Percentiles rank a stretch among this genome's conserved stretches.
phyloP scores from a whole-genome alignment of 2,113 vertebrate species.

The Stomatorhinus ivindoensis region DNA sequence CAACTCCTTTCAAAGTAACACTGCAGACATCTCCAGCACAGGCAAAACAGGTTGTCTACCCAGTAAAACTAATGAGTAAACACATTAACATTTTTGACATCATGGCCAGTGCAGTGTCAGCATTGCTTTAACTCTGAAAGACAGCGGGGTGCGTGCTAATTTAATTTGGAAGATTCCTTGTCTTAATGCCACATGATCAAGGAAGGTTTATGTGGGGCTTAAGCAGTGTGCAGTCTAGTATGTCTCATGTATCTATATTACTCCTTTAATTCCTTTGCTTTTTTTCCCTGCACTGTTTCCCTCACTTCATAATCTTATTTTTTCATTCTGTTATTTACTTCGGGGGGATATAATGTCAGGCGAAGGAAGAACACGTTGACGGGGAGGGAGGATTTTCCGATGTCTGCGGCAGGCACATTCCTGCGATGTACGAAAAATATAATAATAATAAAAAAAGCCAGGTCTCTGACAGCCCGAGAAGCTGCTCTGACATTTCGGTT shows the following conservation, averaged over 20 bases:
- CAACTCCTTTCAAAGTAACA: constrained; percentile 7
- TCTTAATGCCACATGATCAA: not conserved
- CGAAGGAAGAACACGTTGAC: not conserved
- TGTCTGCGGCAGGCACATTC: not conserved
- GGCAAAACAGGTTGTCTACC: constrained; percentile 5
- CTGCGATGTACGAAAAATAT: no score
- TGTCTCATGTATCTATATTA: not conserved
- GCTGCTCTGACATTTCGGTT: not conserved
- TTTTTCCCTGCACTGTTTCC: not conserved
- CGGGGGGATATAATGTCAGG: not conserved
- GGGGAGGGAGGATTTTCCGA: not conserved
- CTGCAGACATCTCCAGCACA: not conserved
- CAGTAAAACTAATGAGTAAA: constrained; percentile 2
- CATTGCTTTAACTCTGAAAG: not conserved
- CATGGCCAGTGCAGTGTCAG: not conserved
- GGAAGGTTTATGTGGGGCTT: not conserved
- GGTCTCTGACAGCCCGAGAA: not conserved
- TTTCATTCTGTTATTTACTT: not conserved
- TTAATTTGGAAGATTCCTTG: not conserved
- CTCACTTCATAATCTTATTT: not conserved
- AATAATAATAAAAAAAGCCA: no score
- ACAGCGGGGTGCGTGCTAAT: not conserved
- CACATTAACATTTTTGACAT: not conserved
- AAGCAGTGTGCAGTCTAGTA: not conserved
- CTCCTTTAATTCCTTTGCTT: not conserved